Evolutionary conservation across 1,140 invertebrate species (phyloP).

Genomic region (Tenebrio molitor): DNA sequence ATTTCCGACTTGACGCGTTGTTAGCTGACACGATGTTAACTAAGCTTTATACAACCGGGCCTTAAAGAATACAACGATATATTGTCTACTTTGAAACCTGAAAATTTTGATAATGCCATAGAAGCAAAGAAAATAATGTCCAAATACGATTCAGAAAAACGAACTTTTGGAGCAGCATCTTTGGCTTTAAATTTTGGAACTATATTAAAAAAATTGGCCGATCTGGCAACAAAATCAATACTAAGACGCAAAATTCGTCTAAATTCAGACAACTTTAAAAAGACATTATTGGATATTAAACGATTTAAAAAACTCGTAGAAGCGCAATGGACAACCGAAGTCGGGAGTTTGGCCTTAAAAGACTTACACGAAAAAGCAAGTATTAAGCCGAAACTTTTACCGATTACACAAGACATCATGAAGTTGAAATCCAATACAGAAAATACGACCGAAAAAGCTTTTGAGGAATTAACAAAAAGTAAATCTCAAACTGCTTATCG

Average conservation of each 20-base stretch:
- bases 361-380: slow-evolving; percentile 47
- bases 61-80: no score
- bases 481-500: slow-evolving; percentile 3
- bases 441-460: slow-evolving; percentile 6
- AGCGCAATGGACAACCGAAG: slow-evolving; percentile 49
- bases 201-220: slow-evolving; percentile 25
- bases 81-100: slow-evolving; percentile 38
- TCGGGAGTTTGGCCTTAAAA: slow-evolving; percentile 51
- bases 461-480: not conserved
- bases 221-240: slow-evolving; percentile 42
- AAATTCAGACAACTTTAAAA: slow-evolving; percentile 44
- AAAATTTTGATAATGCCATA: slow-evolving; percentile 45
- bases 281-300: no score
- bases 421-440: slow-evolving; percentile 45
- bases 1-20: no score
- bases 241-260: slow-evolving; percentile 32
- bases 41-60: no score
- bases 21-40: no score
- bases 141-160: slow-evolving; percentile 27
- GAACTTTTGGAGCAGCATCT: slow-evolving; percentile 50
- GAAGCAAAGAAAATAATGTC: slow-evolving; percentile 37
- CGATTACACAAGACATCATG: slow-evolving; percentile 48
- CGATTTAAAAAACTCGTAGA: slow-evolving; percentile 50
- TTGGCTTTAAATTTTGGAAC: slow-evolving; percentile 50
- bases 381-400: slow-evolving; percentile 44